Percentiles rank a stretch among this genome's conserved stretches.
These are phyloP conservation scores for Rhimphoctona megacephalus DNA, from an alignment of 2,888 invertebrate genomes.

Conservation along the genomic window DNA sequence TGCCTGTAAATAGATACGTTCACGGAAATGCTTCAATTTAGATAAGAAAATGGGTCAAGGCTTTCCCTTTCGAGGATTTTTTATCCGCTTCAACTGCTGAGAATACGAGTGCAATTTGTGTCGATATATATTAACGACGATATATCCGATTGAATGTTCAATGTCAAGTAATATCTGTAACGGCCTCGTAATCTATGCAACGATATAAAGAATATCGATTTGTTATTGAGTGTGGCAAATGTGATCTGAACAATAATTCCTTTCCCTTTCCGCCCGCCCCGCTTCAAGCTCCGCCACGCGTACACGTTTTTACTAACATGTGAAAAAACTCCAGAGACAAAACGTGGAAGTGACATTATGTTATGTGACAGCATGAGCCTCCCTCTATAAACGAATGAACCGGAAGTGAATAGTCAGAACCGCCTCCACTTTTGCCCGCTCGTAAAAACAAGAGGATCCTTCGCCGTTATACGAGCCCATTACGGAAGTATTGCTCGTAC, in stretches of 20 bases:
- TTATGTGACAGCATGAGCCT: not conserved
- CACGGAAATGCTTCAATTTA: slow-evolving; percentile 25
- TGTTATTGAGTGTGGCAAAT: not conserved
- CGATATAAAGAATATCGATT: slow-evolving; percentile 3
- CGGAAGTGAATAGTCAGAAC: slow-evolving; percentile 60
- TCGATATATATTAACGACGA: slow-evolving; percentile 13
- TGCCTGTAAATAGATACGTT: not conserved
- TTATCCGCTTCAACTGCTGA: not conserved
- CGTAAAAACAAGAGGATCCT: slow-evolving; percentile 63
- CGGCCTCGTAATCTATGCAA: slow-evolving; percentile 15
- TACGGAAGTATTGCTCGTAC: slow-evolving; percentile 15
- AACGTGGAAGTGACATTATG: slow-evolving; percentile 7
- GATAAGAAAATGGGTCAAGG: slow-evolving; percentile 15
- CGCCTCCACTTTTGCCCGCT: slow-evolving; percentile 58
- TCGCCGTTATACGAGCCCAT: slow-evolving; percentile 52
- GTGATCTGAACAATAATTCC: not conserved
- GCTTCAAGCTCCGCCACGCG: not conserved
- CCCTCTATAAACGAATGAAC: slow-evolving; percentile 53
- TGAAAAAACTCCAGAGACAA: slow-evolving; percentile 1
- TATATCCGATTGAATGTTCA: not conserved
- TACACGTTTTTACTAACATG: not conserved
- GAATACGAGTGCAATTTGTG: slow-evolving; percentile 10
- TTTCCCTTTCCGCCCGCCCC: not conserved
- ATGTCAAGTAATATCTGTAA: not conserved
- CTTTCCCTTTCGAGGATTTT: not conserved